Percentiles rank a stretch among this genome's conserved stretches.
Evolutionary conservation across 2,797 vertebrate species (phyloP).

Genomic region (Sebastes paucispinis): DNA sequence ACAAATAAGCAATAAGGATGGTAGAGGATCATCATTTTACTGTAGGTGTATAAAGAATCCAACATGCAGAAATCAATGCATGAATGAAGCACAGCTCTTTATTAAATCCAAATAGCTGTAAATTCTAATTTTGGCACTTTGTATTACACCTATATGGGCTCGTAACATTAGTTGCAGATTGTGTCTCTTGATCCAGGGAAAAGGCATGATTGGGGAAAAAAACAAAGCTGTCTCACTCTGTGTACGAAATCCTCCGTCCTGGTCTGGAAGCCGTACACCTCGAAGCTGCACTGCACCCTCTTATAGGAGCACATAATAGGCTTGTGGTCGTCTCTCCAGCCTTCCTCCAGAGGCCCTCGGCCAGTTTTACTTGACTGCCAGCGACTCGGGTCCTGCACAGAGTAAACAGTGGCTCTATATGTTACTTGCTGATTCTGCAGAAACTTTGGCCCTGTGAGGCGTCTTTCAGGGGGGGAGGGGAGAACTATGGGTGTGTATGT

Average conservation of each 20-base stretch:
- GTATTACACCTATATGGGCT: conserved; percentile 11
- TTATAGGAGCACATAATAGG: conserved; percentile 91
- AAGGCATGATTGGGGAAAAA: neutral
- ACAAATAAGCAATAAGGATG: neutral
- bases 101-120: conserved; percentile 22
- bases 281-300: conserved; percentile 85
- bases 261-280: conserved; percentile 86
- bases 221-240: conserved; percentile 68
- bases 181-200: conserved; percentile 3
- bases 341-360: conserved; percentile 82
- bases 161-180: conserved; percentile 8
- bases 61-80: neutral
- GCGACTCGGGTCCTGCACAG: conserved; percentile 80
- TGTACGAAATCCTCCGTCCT: conserved; percentile 85
- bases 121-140: conserved; percentile 1
- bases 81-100: neutral
- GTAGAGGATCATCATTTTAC: conserved; percentile 3
- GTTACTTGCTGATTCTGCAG: conserved; percentile 66
- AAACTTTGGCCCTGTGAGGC: conserved; percentile 23
- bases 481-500: neutral
- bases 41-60: neutral
- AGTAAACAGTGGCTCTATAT: conserved; percentile 43
- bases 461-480: neutral
- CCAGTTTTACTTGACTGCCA: conserved; percentile 84
- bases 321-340: conserved; percentile 74